phyloP scores from a whole-genome alignment of 2,888 invertebrate species.

The Leptarthrus brevirostris region DNA sequence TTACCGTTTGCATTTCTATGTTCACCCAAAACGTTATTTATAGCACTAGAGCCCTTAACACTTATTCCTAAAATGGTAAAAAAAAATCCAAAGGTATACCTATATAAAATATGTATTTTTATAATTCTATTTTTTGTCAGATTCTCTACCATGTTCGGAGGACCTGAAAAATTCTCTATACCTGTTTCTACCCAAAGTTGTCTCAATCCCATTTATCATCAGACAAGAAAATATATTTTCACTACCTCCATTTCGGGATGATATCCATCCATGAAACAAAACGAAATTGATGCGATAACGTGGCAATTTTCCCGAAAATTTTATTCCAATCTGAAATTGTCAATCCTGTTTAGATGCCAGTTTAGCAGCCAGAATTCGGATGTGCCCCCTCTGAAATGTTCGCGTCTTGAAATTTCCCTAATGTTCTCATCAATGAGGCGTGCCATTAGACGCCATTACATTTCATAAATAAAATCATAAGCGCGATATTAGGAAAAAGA shows the following conservation, averaged over 20 bases:
- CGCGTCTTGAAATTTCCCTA: not conserved
- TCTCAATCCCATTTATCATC: not conserved
- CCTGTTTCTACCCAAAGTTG: too few species aligned
- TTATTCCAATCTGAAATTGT: conserved; percentile 33
- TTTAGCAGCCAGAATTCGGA: not conserved
- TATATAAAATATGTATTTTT: too few species aligned
- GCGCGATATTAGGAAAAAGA: conserved; percentile 7
- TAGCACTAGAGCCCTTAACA: too few species aligned
- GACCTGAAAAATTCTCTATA: too few species aligned
- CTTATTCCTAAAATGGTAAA: too few species aligned
- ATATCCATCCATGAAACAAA: conserved; percentile 13
- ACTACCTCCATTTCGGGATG: not conserved
- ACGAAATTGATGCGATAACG: conserved; percentile 30
- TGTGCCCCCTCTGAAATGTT: not conserved
- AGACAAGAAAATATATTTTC: not conserved
- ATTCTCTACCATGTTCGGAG: too few species aligned
- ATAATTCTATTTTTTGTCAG: too few species aligned
- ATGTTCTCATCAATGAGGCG: conserved; percentile 17
- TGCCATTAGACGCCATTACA: conserved; percentile 36
- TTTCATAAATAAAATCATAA: conserved; percentile 44
- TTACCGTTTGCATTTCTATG: too few species aligned
- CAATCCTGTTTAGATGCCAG: conserved; percentile 13
- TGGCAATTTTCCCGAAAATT: conserved; percentile 28
- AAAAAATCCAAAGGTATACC: too few species aligned
- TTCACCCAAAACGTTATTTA: too few species aligned